Base-by-base conservation (phyloP, 2,797 vertebrate species). In the Anas bahamensis region DNA sequence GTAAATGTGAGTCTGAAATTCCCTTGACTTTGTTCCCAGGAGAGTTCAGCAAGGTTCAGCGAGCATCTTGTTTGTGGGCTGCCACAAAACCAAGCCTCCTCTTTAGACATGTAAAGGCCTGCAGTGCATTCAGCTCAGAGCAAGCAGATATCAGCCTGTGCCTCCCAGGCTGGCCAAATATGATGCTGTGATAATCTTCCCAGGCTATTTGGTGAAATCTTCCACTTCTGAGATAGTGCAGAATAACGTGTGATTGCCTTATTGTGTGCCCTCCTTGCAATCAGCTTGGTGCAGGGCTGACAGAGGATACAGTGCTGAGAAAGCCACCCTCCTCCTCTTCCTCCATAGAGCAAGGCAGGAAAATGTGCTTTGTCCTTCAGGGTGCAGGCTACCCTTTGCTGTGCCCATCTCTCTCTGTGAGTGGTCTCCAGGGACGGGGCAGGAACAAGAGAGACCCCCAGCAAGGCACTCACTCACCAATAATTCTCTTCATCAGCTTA, bases 1-100 rank as follows among this genome's bases (percentile, higher is more conserved):
- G 77, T 88, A 84, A 85, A 86, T 83, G 10, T 74, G 55, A 83
- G 81, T 74, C 57, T 91, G 78, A 91, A 93, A 71, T 87, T 90
- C 75, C 44, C 53, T 64, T 91, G 88, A 68, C 78, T 83, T 83
- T 64, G 11, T 63, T 94, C 57, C 35, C 10, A 1, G 33, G 17
- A 74, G 65, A 68, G 28, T 75, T 80, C 64, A 88, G 65, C 33
- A 80, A 65, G 71, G 65, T 93, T 93, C 69, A 90, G 39, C 22
- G n/a, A 86, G 53, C 4, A 10, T 71, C 72, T 92, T 35, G 16
- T 81, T 82, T 93, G 89, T 65, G 71, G 81, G 21, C 77, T 94
- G 50, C 91, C 53, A 5, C 77, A 83, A 93, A 94, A 53, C 59
- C 68, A 60, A 73, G 21, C 19, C 29, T 73, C 3, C 1, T 74